Percentiles rank a stretch among this genome's conserved stretches.
phyloP scores from a whole-genome alignment of 2,888 invertebrate genomes.

The Limnephilus rhombicus region DNA sequence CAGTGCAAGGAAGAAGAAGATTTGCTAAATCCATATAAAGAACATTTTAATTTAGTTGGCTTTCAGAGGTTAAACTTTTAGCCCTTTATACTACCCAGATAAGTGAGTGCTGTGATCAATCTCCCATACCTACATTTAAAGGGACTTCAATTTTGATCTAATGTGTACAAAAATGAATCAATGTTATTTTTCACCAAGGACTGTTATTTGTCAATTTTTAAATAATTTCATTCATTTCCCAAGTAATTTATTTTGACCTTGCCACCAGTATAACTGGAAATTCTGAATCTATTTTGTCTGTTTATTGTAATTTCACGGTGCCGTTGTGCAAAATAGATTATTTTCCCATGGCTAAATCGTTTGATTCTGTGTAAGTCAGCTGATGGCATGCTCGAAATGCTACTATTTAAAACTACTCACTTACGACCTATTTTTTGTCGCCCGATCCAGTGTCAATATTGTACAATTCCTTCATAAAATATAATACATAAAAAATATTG shows the following conservation, averaged over 20 bases:
- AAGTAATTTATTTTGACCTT: constrained; percentile 21
- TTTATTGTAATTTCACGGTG: constrained; percentile 13
- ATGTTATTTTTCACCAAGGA: not conserved
- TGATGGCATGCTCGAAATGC: not conserved
- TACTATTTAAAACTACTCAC: too few species aligned
- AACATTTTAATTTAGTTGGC: too few species aligned
- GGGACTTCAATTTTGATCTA: not conserved
- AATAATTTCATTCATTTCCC: not conserved
- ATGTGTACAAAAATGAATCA: not conserved
- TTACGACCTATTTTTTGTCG: too few species aligned
- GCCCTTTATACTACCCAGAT: not conserved
- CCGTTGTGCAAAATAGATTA: not conserved
- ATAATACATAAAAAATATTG: too few species aligned
- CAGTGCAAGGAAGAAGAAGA: too few species aligned
- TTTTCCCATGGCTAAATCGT: constrained; percentile 43
- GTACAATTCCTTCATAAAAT: too few species aligned
- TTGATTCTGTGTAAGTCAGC: not conserved
- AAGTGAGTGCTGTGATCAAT: not conserved
- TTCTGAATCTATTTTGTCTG: constrained; percentile 12
- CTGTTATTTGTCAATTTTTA: not conserved
- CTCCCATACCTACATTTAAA: not conserved
- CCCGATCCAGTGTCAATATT: too few species aligned
- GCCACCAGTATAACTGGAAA: constrained; percentile 20
- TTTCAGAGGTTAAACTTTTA: too few species aligned
- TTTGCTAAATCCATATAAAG: too few species aligned